Evolutionary conservation across 2,113 vertebrate genomes (phyloP), one percentile per base, ranked within the genome.

Genomic region (Isurus oxyrinchus): DNA sequence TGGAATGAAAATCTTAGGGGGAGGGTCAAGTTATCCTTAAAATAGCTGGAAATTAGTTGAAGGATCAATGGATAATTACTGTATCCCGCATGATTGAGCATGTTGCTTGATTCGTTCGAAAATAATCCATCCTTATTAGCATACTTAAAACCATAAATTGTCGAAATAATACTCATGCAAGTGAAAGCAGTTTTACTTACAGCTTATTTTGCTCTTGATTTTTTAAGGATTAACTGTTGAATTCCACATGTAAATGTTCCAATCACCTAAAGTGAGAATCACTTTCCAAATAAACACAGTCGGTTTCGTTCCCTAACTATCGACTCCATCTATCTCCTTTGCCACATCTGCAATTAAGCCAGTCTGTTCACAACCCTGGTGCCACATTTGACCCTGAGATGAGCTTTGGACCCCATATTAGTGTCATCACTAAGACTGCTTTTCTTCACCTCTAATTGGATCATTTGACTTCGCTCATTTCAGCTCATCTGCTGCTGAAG

Each of bases 1-100:
- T 35, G 66, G 44, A 72, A 72, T 53, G 94, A 72, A 95, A 72
- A 95, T 25, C 67, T 76, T 21, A 53, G 94, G 94, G 44, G 63
- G 94, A 72, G 25, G 94, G 94, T 95, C 94, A 95, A 95, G 94
- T 49, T 44, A 95, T 76, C 69, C 94, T 95, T 95, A 95, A 95
- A 95, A 95, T 95, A 95, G 94, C 94, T 53, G 27, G 67, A 95
- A 95, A 95, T 95, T 95, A 95, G 66, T 72, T 95, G 94, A 95
- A 76, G 94, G 66, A 76, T 95, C 94, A 95, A 69, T 35, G 67
- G 25, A 95, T 95, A 95, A 95, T 95, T 69, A 95, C 94, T 76
- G 67, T 55, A 95, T 95, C 76, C 66, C 14, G 94, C 67, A 3
- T 76, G 67, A 95, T 76, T 95, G 94, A 95, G 44, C 44, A 49